Evolutionary conservation across 1,140 invertebrate species (phyloP), one percentile per base, ranked within the genome.

Genomic region (Globodera rostochiensis): DNA sequence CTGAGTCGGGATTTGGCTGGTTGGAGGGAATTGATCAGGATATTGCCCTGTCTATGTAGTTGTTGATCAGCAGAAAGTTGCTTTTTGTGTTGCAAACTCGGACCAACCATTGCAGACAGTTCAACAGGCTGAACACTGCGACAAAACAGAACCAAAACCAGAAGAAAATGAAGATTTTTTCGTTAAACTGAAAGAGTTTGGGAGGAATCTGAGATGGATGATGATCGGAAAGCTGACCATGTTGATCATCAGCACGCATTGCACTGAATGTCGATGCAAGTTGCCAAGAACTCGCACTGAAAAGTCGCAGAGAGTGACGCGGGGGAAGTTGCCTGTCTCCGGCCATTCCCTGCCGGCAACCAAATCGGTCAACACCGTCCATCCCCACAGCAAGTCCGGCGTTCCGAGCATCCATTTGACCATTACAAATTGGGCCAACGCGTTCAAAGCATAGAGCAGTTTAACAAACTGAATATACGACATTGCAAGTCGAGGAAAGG

Each of bases 171-270:
- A 91, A 91, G 75, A 91, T 91, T 79, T 91, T 91, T 82, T 91
- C 91, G 82, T 91, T 91, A 83, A 91, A 91, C 79, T 79, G 46
- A 53, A 80, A 80, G 3, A 46, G 36, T n/a, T 8, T 67, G 49
- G 49, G 36, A 45, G 13, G 57, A 19, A 19, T 5, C 3, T 15
- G 47, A 76, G 19, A 25, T 19, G 67, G 46, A 19, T 64, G 36
- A 45, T 36, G 8, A 50, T 47, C 45, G 67, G 11, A 70, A 50
- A 1, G 46, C 13, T 45, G 19, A 80, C 77, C 73, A 91, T 88
- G 79, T 91, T 91, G 82, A 91, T 91, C 66, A 91, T 90, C 57
- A 85, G 76, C 19, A 84, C 77, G 71, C 91, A 91, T 80, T 91
- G 91, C 2, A 91, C 91, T 1, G 90, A 91, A 85, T 91, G 90